Evolutionary conservation across 2,113 vertebrate species (phyloP).

Genomic region (Pogonocichla stellata): DNA sequence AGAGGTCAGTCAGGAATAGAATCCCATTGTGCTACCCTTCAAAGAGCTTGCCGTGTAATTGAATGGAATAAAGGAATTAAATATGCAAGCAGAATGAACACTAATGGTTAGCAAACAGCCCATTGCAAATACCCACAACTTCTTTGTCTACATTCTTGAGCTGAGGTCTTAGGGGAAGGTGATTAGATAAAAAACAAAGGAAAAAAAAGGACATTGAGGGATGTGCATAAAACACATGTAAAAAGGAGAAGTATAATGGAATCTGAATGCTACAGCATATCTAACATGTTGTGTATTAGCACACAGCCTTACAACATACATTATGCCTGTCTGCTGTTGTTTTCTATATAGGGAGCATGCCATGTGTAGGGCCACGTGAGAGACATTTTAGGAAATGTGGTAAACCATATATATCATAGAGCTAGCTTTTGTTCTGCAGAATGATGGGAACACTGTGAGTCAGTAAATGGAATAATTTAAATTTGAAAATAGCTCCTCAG

Average conservation of each 20-base stretch:
- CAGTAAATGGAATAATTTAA: constrained; percentile 45
- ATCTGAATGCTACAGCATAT: neutral
- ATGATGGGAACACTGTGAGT: neutral
- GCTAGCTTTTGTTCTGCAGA: constrained; percentile 7
- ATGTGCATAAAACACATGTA: neutral
- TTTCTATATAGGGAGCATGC: neutral
- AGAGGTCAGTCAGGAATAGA: constrained; percentile 51
- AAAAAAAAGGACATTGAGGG: neutral
- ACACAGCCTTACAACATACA: neutral
- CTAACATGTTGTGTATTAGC: fast-evolving
- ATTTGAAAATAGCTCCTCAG: constrained; percentile 31
- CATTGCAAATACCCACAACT: neutral
- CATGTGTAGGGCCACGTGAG: neutral
- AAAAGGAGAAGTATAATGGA: neutral
- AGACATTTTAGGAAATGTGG: neutral
- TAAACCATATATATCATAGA: neutral
- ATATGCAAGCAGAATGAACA: constrained; percentile 10
- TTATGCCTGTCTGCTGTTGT: neutral
- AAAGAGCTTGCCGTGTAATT: neutral
- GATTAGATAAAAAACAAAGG: neutral
- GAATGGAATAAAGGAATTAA: constrained; percentile 28
- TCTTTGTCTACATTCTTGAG: neutral
- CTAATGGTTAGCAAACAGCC: constrained; percentile 11
- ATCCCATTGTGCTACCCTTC: constrained; percentile 7
- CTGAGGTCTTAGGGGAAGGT: neutral